Evolutionary conservation across 1,140 invertebrate genomes (phyloP).

Genomic region (Nasonia longicornis): DNA sequence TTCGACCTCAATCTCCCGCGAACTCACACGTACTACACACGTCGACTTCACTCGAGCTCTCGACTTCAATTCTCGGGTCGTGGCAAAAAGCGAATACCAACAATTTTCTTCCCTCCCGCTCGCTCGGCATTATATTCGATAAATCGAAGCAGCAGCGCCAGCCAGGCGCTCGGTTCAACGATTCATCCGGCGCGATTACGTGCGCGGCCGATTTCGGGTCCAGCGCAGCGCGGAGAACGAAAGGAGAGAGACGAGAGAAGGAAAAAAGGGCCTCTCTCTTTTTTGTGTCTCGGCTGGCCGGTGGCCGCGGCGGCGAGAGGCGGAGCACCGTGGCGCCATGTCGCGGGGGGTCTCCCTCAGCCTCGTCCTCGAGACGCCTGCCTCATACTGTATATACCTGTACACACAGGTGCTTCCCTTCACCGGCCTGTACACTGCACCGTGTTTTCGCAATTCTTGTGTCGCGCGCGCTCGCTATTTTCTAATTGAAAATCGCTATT

Average conservation of each 20-base stretch:
- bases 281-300: constrained; percentile 46
- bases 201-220: constrained; percentile 33
- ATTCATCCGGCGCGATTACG: constrained; percentile 44
- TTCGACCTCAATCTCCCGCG: background rate
- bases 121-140: constrained; percentile 32
- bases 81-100: background rate
- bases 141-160: constrained; percentile 28
- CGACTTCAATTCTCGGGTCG: no score
- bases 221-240: constrained; percentile 1
- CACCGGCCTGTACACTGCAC: background rate
- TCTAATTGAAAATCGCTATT: background rate
- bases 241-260: constrained; percentile 19
- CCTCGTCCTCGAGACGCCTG: constrained; percentile 1
- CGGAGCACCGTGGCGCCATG: constrained; percentile 69
- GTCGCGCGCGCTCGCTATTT: background rate
- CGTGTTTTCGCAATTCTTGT: background rate
- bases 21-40: background rate
- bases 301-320: constrained; percentile 56
- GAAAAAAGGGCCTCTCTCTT: constrained; percentile 39
- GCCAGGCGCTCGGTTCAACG: constrained; percentile 35
- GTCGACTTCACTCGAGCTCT: no score
- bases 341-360: constrained; percentile 66
- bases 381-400: background rate
- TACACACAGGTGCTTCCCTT: background rate
- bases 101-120: constrained; percentile 16